Evolutionary conservation across 1,140 invertebrate genomes (phyloP), one percentile per base, ranked within the genome.

Genomic region (Stegodyphus mimosarum): DNA sequence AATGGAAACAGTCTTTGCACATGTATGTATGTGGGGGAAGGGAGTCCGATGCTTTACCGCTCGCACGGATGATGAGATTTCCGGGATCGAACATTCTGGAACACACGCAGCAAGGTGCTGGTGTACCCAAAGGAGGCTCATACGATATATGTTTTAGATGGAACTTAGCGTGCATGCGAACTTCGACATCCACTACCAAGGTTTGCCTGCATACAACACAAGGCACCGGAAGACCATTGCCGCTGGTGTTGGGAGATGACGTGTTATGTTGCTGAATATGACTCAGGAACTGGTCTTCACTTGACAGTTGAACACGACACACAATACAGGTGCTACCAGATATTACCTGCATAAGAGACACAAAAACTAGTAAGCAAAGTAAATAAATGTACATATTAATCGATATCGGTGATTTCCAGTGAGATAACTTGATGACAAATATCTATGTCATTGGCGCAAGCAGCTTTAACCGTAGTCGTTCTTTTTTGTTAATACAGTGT

Each of bases 121-220:
- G 90, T 60, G 92, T 91, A 70, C 91, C 90, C 7, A 73, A 18
- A 0, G 55, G 15, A 1, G 80, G 80, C 6, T 74, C 64, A 5
- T 63, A 53, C 0, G 81, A 69, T 88, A 10, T n/a, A 75, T 86
- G 18, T 66, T 85, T 67, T 75, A 95, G 91, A 89, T 95, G 94
- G 88, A 95, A 95, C 86, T 93, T 93, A 0, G 96, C 96, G 89
- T 98, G 97, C 86, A 98, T 92, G 69, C 95, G 93, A n/a, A 96
- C 94, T 90, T 98, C 97, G 49, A 96, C 92, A 86, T 97, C 95
- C 0, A 95, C 96, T 53, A 95, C 94, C 33, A 98, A 91, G 0
- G 96, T 97, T 89, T 98, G 96, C 50, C 95, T 92, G 88, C 96
- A 97, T 13, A 97, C 93, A 3, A 97, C 94, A 89, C 96, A 97